These are phyloP conservation scores for Porites lutea DNA, from an alignment of 64 coral and sea anemone species.

Conservation along the genomic window DNA sequence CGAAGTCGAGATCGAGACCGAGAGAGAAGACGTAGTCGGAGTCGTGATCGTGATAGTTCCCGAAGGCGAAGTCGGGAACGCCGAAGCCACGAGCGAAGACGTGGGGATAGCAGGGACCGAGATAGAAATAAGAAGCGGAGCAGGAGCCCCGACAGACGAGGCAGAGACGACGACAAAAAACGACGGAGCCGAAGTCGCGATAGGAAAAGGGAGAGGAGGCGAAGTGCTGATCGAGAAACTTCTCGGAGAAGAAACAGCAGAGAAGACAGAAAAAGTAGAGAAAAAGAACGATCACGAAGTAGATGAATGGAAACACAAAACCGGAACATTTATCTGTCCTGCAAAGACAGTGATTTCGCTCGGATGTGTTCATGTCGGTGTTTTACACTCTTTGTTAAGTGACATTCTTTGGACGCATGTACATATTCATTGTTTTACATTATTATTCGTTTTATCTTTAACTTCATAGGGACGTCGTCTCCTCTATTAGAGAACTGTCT, in stretches of 20 bases:
- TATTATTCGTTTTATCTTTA: too few relatives aligned
- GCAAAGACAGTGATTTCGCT: too few relatives aligned
- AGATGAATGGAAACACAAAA: conserved; percentile 42
- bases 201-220: conserved; percentile 59
- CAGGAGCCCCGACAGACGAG: conserved; percentile 51
- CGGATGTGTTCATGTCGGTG: neutral
- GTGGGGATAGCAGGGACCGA: conserved; percentile 48
- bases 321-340: neutral
- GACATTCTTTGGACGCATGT: too few relatives aligned
- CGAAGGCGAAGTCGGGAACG: conserved; percentile 77
- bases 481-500: too few relatives aligned
- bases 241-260: conserved; percentile 37
- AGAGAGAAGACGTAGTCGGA: conserved; percentile 62
- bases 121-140: conserved; percentile 68
- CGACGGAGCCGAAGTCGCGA: conserved; percentile 78
- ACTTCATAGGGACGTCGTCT: too few relatives aligned
- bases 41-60: conserved; percentile 72
- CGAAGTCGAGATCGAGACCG: conserved; percentile 69
- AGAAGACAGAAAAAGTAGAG: conserved; percentile 29
- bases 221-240: conserved; percentile 42
- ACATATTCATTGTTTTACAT: too few relatives aligned
- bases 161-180: conserved; percentile 54
- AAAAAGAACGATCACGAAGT: conserved; percentile 58
- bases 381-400: too few relatives aligned
- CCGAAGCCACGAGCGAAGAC: conserved; percentile 70